Evolutionary conservation across 2,797 vertebrate genomes (phyloP).

Genomic region (Myoxocephalus aenaeus): DNA sequence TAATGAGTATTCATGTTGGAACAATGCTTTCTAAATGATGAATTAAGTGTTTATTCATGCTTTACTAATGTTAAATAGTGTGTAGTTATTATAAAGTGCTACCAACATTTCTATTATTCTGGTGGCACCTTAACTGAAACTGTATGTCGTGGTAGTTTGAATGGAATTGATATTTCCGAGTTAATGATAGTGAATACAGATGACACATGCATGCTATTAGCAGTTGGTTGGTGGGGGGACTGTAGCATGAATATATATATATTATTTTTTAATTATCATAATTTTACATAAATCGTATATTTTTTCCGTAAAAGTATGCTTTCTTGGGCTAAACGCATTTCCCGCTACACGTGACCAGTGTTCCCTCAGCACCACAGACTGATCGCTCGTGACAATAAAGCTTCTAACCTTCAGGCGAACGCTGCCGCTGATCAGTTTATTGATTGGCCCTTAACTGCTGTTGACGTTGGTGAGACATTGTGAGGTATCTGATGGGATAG

Average conservation of each 20-base stretch:
- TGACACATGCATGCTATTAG: neutral
- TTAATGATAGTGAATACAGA: neutral
- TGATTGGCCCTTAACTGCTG: constrained; percentile 62
- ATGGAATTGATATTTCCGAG: neutral
- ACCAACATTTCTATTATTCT: neutral
- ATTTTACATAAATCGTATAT: neutral
- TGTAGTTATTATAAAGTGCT: too few relatives aligned
- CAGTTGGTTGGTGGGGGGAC: neutral
- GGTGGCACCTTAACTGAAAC: neutral
- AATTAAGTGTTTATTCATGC: too few relatives aligned
- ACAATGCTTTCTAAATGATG: too few relatives aligned
- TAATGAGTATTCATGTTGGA: too few relatives aligned
- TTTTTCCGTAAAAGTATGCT: neutral
- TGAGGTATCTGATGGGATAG: constrained; percentile 50
- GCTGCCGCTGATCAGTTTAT: constrained; percentile 59
- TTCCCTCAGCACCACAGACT: constrained; percentile 1
- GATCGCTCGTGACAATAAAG: constrained; percentile 46
- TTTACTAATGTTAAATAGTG: too few relatives aligned
- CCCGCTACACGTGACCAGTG: neutral
- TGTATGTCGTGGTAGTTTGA: neutral
- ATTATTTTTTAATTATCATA: neutral
- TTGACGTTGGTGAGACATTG: constrained; percentile 61
- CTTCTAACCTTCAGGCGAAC: constrained; percentile 47
- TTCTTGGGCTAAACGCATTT: neutral
- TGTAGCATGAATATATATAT: neutral